Conservation (phyloP, 2,797 vertebrate species). For the Macrochelys suwanniensis region DNA sequence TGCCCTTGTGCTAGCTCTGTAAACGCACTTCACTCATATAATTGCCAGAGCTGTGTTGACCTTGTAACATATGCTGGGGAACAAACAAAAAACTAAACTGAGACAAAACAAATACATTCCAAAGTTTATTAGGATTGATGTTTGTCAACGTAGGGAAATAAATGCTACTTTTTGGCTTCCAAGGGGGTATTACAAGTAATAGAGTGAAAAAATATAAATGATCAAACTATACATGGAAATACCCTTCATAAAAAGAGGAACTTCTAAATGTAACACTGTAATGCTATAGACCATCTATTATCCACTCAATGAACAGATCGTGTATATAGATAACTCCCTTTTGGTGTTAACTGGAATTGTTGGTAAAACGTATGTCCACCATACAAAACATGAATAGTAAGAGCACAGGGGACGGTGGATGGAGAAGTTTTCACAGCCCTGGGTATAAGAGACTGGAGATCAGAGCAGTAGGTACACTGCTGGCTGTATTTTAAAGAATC, state of each 20-base stretch:
- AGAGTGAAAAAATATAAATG: background rate
- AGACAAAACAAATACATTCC: background rate
- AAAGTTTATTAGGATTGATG: background rate
- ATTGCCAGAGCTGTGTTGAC: background rate
- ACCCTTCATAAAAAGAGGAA: background rate
- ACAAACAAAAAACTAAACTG: background rate
- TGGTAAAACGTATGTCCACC: background rate
- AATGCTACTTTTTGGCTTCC: background rate
- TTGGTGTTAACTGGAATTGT: background rate
- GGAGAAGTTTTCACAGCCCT: background rate
- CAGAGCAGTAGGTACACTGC: background rate
- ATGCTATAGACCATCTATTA: background rate
- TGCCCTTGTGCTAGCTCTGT: background rate
- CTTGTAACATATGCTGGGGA: background rate
- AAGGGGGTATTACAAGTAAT: background rate
- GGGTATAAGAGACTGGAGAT: background rate
- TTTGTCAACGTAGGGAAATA: background rate
- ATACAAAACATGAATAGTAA: background rate
- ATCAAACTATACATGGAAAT: background rate
- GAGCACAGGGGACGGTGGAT: background rate
- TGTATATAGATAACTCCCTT: background rate
- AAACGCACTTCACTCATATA: background rate
- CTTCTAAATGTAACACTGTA: background rate
- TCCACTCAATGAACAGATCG: background rate
- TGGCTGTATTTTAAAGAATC: too few relatives aligned